Evolutionary conservation across 2,888 invertebrate species (phyloP).

Genomic region (Allolobophora icterica): DNA sequence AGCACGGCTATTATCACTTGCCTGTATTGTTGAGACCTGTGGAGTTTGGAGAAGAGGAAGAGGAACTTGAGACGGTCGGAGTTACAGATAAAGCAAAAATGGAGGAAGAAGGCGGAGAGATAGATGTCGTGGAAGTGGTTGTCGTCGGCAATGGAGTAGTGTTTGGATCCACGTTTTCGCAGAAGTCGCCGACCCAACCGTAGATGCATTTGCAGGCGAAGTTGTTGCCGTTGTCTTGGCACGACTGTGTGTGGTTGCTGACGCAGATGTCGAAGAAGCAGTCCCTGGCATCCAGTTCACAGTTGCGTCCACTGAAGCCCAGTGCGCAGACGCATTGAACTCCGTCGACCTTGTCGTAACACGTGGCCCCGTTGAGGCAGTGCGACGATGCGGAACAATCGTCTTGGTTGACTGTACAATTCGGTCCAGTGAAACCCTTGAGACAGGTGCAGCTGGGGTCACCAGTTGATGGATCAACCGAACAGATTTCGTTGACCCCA

Average conservation of each 20-base stretch:
- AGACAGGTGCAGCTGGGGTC: background rate
- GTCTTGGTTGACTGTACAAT: slow-evolving; percentile 26
- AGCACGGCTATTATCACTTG: too few relatives aligned
- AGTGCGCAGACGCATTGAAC: slow-evolving; percentile 32
- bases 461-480: background rate
- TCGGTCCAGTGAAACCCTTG: slow-evolving; percentile 21
- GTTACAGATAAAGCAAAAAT: background rate
- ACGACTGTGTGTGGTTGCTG: slow-evolving; percentile 39
- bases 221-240: slow-evolving; percentile 25
- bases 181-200: slow-evolving; percentile 22
- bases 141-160: background rate
- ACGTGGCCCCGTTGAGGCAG: slow-evolving; percentile 23
- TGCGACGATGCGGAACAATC: background rate
- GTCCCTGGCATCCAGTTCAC: slow-evolving; percentile 40
- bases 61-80: too few relatives aligned
- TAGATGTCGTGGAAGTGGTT: slow-evolving; percentile 21
- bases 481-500: background rate
- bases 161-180: slow-evolving; percentile 25
- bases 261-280: slow-evolving; percentile 37
- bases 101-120: background rate
- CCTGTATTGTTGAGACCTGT: too few relatives aligned
- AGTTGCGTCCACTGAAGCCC: slow-evolving; percentile 37
- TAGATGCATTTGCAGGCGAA: background rate
- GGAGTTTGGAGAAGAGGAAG: too few relatives aligned
- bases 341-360: slow-evolving; percentile 13